A percentile compares a stretch with the other conserved stretches of the same genome.
phyloP scores from a whole-genome alignment of 2,113 vertebrate genomes.

The Himantopus leucocephalus region DNA sequence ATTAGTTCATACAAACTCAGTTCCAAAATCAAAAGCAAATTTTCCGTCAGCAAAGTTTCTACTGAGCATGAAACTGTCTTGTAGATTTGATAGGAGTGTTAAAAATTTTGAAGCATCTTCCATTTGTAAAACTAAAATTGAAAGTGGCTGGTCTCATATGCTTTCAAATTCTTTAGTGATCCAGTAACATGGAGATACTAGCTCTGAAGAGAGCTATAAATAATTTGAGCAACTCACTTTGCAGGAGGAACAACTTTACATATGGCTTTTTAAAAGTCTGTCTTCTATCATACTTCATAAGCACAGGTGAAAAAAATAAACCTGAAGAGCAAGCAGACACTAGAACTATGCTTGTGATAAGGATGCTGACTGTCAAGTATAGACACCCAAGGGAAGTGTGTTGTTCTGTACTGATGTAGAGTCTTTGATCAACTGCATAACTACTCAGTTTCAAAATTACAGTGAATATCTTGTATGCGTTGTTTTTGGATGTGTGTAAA shows the following conservation, averaged over 20 bases:
- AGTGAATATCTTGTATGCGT: background rate
- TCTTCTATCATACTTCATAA: background rate
- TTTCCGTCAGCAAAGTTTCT: background rate
- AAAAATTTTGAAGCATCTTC: background rate
- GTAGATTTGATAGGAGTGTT: background rate
- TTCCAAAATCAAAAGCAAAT: background rate
- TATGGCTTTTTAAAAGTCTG: background rate
- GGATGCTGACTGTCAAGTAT: background rate
- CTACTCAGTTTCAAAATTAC: background rate
- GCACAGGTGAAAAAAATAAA: background rate
- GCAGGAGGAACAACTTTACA: background rate
- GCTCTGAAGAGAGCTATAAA: background rate
- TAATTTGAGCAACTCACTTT: background rate
- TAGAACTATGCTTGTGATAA: background rate
- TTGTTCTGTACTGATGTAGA: background rate
- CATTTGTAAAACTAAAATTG: background rate
- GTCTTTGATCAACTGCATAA: background rate
- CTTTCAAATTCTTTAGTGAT: background rate
- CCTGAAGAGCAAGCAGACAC: background rate
- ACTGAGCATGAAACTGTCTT: background rate
- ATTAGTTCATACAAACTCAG: background rate
- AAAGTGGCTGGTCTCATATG: background rate
- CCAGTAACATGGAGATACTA: background rate
- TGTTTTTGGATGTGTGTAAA: background rate
- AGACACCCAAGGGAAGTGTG: background rate